These are phyloP conservation scores for Rhogogaster chlorosoma DNA, from an alignment of 2,888 invertebrate genomes.

Conservation along the genomic window DNA sequence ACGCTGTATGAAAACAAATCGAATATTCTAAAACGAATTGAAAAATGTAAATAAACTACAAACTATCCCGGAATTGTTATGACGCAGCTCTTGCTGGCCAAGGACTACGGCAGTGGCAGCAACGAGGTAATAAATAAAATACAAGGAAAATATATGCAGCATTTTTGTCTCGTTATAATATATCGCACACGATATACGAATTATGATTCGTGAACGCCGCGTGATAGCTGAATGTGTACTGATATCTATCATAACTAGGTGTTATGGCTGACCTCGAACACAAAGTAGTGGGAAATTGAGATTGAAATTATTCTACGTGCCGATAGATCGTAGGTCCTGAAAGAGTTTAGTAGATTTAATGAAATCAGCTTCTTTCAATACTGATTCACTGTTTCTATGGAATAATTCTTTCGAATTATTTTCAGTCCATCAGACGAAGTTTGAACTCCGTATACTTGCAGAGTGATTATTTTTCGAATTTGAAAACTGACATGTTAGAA, in stretches of 20 bases:
- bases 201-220: neutral
- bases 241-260: neutral
- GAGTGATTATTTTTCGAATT: too few relatives aligned
- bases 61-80: neutral
- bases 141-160: neutral
- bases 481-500: too few relatives aligned
- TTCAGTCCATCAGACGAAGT: too few relatives aligned
- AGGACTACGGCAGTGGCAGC: conserved; percentile 62
- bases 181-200: too few relatives aligned
- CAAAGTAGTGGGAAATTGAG: neutral
- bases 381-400: too few relatives aligned
- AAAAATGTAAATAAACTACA: too few relatives aligned
- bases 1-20: neutral
- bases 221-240: neutral
- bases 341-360: too few relatives aligned
- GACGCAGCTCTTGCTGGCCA: conserved; percentile 68
- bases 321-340: too few relatives aligned
- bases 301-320: neutral
- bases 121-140: neutral
- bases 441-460: too few relatives aligned
- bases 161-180: neutral
- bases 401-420: too few relatives aligned
- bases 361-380: too few relatives aligned
- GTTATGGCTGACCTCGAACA: neutral
- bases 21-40: neutral